Evolutionary conservation across 2,888 invertebrate genomes (phyloP).

Genomic region (Aplocera efformata): DNA sequence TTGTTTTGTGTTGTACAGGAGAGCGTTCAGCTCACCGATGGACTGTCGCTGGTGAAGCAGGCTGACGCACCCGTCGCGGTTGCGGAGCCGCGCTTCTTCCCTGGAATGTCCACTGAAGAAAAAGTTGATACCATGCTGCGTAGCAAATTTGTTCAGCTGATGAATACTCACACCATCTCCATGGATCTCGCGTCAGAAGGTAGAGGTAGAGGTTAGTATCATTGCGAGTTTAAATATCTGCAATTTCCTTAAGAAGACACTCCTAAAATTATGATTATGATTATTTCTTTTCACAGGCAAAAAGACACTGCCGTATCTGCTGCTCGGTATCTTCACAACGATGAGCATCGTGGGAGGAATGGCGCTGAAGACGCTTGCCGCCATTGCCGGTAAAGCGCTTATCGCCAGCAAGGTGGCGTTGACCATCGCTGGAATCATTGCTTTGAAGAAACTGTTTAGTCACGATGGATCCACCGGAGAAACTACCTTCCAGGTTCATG

Average conservation of each 20-base stretch:
- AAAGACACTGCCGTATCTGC: constrained; percentile 79
- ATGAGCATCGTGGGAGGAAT: constrained; percentile 85
- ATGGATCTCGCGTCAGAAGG: constrained; percentile 81
- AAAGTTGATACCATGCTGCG: constrained; percentile 76
- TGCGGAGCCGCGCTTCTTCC: constrained; percentile 80
- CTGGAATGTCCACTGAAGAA: constrained; percentile 78
- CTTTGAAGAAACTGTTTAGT: constrained; percentile 86
- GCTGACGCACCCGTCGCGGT: constrained; percentile 74
- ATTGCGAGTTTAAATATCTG: not conserved
- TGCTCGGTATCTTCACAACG: constrained; percentile 82
- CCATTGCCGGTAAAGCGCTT: constrained; percentile 86
- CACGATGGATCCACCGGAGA: constrained; percentile 82
- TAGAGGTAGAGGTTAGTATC: constrained; percentile 68
- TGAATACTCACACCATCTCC: constrained; percentile 83
- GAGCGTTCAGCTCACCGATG: constrained; percentile 81
- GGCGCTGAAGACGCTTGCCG: constrained; percentile 84
- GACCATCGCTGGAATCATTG: constrained; percentile 86
- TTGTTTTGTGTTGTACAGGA: constrained; percentile 58
- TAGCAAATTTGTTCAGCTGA: constrained; percentile 79
- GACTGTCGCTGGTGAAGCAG: constrained; percentile 81
- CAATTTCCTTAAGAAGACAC: not conserved
- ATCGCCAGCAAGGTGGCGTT: constrained; percentile 87
- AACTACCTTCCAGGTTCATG: constrained; percentile 85
- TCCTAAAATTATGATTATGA: constrained; percentile 1
- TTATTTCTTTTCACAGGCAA: constrained; percentile 58